These are phyloP conservation scores for Alligator mississippiensis DNA, from an alignment of 2,113 vertebrate genomes.

Conservation along the genomic window DNA sequence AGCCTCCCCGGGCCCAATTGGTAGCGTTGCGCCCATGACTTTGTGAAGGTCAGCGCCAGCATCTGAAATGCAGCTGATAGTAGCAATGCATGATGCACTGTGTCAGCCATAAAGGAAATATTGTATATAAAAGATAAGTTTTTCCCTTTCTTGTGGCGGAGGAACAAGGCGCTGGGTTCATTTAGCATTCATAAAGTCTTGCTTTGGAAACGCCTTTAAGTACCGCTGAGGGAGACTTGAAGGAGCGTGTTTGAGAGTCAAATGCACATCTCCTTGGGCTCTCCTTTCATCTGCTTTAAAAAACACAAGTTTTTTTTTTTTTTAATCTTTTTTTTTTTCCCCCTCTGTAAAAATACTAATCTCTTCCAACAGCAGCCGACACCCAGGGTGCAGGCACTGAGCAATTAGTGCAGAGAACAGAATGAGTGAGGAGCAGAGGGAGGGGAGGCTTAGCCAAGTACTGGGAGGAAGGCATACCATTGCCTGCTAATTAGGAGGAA, in stretches of 20 bases:
- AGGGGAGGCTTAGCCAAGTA: conserved; percentile 32
- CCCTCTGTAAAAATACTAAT: conserved; percentile 74
- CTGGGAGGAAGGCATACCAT: not conserved
- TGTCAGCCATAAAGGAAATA: conserved; percentile 69
- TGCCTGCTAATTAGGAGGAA: conserved; percentile 49
- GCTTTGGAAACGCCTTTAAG: conserved; percentile 81
- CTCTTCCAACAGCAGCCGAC: conserved; percentile 74
- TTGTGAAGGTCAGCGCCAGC: conserved; percentile 72
- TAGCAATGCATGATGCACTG: not conserved
- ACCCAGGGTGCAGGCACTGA: conserved; percentile 60
- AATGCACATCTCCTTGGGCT: conserved; percentile 79
- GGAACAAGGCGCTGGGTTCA: conserved; percentile 74
- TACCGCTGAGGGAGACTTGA: conserved; percentile 79
- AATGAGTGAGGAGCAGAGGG: conserved; percentile 49
- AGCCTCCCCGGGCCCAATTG: not conserved
- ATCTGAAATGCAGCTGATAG: conserved; percentile 59
- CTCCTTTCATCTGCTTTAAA: conserved; percentile 81
- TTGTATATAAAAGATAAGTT: conserved; percentile 76
- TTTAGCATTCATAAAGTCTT: conserved; percentile 83
- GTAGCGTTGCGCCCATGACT: conserved; percentile 43
- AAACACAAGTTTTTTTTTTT: conserved; percentile 72
- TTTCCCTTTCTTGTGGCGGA: conserved; percentile 72
- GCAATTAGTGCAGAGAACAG: conserved; percentile 72
- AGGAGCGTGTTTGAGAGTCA: conserved; percentile 80
- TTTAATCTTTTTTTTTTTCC: conserved; percentile 23